Percentiles rank a stretch among this genome's conserved stretches.
Conservation (phyloP, 2,113 vertebrate species). For the Irena cyanogastra region DNA sequence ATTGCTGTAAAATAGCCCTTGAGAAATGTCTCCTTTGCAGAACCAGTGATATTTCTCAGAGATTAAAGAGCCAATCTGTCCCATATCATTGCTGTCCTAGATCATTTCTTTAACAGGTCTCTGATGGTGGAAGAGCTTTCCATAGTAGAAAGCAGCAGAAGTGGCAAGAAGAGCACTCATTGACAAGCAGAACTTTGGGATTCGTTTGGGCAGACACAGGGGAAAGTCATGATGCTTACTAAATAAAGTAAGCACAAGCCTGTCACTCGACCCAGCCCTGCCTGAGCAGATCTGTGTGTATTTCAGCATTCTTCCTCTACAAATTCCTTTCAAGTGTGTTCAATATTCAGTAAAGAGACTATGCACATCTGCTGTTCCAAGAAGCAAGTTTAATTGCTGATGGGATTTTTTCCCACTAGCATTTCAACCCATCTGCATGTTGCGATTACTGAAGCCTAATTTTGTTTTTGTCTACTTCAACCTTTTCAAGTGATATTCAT, state of each 20-base stretch:
- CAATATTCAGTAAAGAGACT: conserved; percentile 52
- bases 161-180: neutral
- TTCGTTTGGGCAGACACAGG: neutral
- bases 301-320: conserved; percentile 5
- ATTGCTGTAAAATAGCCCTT: neutral
- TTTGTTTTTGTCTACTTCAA: conserved; percentile 66
- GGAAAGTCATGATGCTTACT: neutral
- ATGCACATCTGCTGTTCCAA: conserved; percentile 69
- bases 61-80: neutral
- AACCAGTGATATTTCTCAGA: neutral
- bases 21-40: neutral
- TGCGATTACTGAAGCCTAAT: conserved; percentile 62
- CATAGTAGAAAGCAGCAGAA: neutral
- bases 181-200: neutral
- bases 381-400: conserved; percentile 74
- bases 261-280: neutral
- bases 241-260: neutral
- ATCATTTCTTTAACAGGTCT: neutral
- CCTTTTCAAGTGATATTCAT: conserved; percentile 68
- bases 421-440: conserved; percentile 69
- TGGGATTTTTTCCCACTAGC: conserved; percentile 63
- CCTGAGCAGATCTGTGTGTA: neutral
- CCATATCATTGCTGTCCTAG: neutral
- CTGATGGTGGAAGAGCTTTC: neutral
- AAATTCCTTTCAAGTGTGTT: conserved; percentile 54